Conservation (phyloP, 2,888 invertebrate species). For the Melanotus villosus region DNA sequence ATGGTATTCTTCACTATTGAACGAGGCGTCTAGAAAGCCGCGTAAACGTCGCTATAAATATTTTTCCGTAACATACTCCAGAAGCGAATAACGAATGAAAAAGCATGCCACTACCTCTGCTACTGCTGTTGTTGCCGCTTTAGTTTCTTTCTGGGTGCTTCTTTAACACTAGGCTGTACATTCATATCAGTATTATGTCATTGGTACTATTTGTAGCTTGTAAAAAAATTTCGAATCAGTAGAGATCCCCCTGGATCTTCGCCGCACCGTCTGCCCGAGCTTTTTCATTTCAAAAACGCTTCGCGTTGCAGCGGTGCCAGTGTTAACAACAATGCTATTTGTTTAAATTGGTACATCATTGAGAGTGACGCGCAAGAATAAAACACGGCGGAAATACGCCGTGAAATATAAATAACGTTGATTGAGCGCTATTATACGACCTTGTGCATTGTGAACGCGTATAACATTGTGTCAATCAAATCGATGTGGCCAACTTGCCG, state of each 20-base stretch:
- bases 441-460: constrained; percentile 54
- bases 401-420: constrained; percentile 54
- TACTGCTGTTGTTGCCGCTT: neutral
- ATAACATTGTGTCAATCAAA: constrained; percentile 52
- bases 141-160: constrained; percentile 20
- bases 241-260: too few species aligned
- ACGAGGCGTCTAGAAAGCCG: constrained; percentile 13
- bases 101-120: neutral
- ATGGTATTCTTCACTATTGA: constrained; percentile 34
- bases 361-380: constrained; percentile 51
- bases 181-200: constrained; percentile 43
- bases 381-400: constrained; percentile 51
- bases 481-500: constrained; percentile 50
- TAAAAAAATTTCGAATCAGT: too few species aligned
- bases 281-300: constrained; percentile 24
- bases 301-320: neutral
- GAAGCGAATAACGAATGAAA: neutral
- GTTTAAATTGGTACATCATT: constrained; percentile 45
- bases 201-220: neutral
- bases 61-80: constrained; percentile 23
- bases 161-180: constrained; percentile 33
- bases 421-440: constrained; percentile 55
- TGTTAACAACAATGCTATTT: constrained; percentile 35
- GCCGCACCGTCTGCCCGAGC: constrained; percentile 3
- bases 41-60: constrained; percentile 18